Conservation (phyloP, 2,888 invertebrate species). For the Nudaria mundana region DNA sequence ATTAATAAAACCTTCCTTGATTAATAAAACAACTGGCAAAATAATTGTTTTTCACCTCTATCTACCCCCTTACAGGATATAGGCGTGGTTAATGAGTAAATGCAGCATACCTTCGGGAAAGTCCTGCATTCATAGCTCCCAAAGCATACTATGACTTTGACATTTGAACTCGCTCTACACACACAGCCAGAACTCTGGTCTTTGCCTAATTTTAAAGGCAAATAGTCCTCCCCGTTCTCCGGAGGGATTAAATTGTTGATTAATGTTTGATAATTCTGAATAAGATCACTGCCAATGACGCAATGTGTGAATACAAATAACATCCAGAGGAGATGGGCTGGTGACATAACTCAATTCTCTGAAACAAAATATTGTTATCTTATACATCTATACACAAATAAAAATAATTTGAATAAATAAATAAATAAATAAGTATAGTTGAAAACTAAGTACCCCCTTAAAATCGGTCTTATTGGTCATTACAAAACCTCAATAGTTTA, state of each 20-base stretch:
- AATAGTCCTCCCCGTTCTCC: conserved; percentile 40
- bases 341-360: conserved; percentile 42
- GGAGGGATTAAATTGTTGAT: conserved; percentile 45
- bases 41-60: no score
- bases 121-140: conserved; percentile 73
- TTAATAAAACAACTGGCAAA: no score
- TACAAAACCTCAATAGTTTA: no score
- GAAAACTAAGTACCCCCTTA: no score
- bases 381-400: no score
- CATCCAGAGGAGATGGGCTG: conserved; percentile 58
- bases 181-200: conserved; percentile 71
- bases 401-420: no score
- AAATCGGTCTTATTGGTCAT: no score
- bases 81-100: no score
- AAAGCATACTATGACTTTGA: conserved; percentile 69
- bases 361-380: conserved; percentile 3
- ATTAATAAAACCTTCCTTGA: no score
- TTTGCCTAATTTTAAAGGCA: conserved; percentile 57
- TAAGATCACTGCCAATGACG: conserved; percentile 45
- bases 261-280: conserved; percentile 56
- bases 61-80: no score
- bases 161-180: conserved; percentile 62
- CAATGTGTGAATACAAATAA: conserved; percentile 62
- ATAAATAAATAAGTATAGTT: no score
- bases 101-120: conserved; percentile 77